These are phyloP conservation scores for Sycophila sp. DNA, from an alignment of 1,140 invertebrate genomes.

Conservation along the genomic window DNA sequence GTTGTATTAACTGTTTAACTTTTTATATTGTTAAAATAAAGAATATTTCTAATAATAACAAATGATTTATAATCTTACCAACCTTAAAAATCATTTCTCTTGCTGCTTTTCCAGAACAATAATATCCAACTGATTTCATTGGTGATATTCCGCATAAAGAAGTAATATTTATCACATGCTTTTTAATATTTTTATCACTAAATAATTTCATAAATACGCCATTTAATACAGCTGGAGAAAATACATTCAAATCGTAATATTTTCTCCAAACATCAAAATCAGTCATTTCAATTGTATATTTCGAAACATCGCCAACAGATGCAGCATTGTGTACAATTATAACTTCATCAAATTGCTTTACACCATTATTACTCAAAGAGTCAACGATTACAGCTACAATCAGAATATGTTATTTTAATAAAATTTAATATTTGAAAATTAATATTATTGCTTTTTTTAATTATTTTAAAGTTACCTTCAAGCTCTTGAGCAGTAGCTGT, in stretches of 20 bases:
- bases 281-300: slow-evolving; percentile 70
- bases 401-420: neutral
- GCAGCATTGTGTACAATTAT: slow-evolving; percentile 93
- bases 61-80: neutral
- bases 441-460: neutral
- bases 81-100: slow-evolving; percentile 91
- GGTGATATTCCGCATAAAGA: slow-evolving; percentile 84
- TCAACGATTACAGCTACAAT: slow-evolving; percentile 62
- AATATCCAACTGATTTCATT: slow-evolving; percentile 79
- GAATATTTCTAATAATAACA: neutral
- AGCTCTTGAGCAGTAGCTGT: slow-evolving; percentile 64
- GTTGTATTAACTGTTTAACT: too few species aligned
- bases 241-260: slow-evolving; percentile 84
- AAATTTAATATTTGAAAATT: neutral
- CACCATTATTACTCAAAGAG: slow-evolving; percentile 54
- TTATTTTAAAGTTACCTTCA: slow-evolving; percentile 51
- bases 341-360: slow-evolving; percentile 71
- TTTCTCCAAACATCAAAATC: slow-evolving; percentile 71
- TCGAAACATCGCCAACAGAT: slow-evolving; percentile 79
- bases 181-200: slow-evolving; percentile 61
- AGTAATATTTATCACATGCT: slow-evolving; percentile 86
- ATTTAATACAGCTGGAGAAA: slow-evolving; percentile 81
- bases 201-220: slow-evolving; percentile 76
- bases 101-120: slow-evolving; percentile 90
- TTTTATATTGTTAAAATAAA: neutral